These are phyloP conservation scores for Wasmannia auropunctata DNA, from an alignment of 1,140 invertebrate species.

Conservation along the genomic window DNA sequence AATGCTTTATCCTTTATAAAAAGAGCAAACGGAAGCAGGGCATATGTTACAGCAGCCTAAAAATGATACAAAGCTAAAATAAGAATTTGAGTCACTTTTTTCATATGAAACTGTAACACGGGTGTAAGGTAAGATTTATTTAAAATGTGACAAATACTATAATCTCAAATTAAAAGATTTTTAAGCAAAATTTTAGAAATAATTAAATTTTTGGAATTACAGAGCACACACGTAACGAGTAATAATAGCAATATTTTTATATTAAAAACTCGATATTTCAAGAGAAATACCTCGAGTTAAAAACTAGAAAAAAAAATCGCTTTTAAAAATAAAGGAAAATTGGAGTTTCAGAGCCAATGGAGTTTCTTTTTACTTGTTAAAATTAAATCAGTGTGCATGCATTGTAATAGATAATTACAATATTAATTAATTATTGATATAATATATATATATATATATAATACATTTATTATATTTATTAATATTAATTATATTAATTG, in stretches of 20 bases:
- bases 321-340: conserved; percentile 1
- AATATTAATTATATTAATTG: neutral
- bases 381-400: neutral
- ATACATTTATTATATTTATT: neutral
- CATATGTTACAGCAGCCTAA: neutral
- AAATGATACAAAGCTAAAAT: neutral
- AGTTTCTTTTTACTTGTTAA: neutral
- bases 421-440: neutral
- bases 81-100: no score
- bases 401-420: neutral
- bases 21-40: neutral
- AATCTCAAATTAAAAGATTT: neutral
- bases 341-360: neutral
- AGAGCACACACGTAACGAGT: neutral
- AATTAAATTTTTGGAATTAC: neutral
- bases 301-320: neutral
- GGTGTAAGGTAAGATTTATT: neutral
- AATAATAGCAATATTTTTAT: neutral
- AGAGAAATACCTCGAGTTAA: neutral
- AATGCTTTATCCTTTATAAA: neutral
- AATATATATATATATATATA: neutral
- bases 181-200: neutral
- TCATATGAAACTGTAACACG: no score
- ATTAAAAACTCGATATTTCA: neutral
- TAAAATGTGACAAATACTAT: neutral